Conservation (phyloP, 92 coral and sea anemone species). For the Siderastrea radians region DNA sequence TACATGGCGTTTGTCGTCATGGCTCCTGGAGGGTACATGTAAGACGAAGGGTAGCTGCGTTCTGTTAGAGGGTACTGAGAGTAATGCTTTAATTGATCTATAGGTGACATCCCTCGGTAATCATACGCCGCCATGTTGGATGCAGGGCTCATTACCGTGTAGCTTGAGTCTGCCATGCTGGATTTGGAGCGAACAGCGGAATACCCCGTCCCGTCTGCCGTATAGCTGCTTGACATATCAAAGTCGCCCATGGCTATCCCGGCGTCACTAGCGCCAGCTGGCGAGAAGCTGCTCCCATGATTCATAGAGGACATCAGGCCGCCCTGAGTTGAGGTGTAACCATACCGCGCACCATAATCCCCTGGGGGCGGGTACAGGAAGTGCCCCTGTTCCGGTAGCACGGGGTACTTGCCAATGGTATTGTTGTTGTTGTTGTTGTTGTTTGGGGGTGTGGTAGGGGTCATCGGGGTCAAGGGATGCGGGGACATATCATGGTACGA, state of each 20-base stretch:
- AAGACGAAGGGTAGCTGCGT: constrained; percentile 84
- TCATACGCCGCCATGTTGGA: constrained; percentile 77
- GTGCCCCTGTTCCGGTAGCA: constrained; percentile 85
- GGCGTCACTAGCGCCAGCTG: constrained; percentile 58
- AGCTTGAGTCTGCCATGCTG: constrained; percentile 71
- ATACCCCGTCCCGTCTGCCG: constrained; percentile 76
- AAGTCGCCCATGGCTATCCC: constrained; percentile 67
- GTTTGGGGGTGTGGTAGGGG: constrained; percentile 78
- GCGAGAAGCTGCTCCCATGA: constrained; percentile 68
- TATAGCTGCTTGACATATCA: constrained; percentile 84
- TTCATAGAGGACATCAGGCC: constrained; percentile 66
- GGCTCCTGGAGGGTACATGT: constrained; percentile 83
- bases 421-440: constrained; percentile 80
- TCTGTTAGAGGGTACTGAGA: constrained; percentile 91
- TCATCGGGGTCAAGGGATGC: constrained; percentile 67
- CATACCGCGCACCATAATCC: constrained; percentile 86
- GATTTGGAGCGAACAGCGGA: constrained; percentile 82
- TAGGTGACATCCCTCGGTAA: constrained; percentile 81
- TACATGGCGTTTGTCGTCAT: constrained; percentile 83
- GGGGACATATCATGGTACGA: constrained; percentile 48
- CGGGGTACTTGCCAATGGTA: constrained; percentile 46
- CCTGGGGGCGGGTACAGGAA: constrained; percentile 90
- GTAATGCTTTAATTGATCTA: constrained; percentile 90
- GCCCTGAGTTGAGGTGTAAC: constrained; percentile 69
- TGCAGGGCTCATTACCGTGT: constrained; percentile 60